phyloP scores from a whole-genome alignment of 2,113 vertebrate genomes.

The Eubucco bourcierii region DNA sequence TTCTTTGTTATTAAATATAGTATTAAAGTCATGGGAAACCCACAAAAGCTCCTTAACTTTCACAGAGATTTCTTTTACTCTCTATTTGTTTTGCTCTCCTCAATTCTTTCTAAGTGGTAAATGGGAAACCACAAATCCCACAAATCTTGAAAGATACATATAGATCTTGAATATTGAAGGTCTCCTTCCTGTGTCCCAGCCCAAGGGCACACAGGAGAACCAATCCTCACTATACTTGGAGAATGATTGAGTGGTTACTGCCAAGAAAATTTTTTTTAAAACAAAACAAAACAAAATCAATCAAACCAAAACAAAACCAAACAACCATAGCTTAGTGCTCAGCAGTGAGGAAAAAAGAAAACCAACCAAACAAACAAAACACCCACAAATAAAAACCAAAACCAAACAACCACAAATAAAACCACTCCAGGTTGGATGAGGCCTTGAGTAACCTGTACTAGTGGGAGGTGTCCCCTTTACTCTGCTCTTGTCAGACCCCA shows the following conservation, averaged over 20 bases:
- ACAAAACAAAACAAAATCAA: neutral
- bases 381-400: no score
- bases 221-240: neutral
- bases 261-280: neutral
- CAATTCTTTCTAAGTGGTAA: neutral
- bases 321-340: neutral
- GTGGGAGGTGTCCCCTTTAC: no score
- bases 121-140: slow-evolving; percentile 23
- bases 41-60: slow-evolving; percentile 16
- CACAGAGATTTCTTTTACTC: slow-evolving; percentile 10
- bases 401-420: no score
- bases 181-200: neutral
- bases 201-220: neutral
- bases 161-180: neutral
- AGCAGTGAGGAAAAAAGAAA: neutral
- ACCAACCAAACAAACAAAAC: no score
- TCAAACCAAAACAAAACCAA: neutral
- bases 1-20: slow-evolving; percentile 57
- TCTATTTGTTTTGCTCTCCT: slow-evolving; percentile 12
- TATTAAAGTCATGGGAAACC: slow-evolving; percentile 37
- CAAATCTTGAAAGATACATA: slow-evolving; percentile 21
- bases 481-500: no score
- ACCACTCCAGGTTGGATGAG: no score
- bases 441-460: no score
- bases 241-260: neutral